These are phyloP conservation scores for Drosophila subpulchrella DNA, from an alignment of 1,140 invertebrate genomes.

Conservation along the genomic window DNA sequence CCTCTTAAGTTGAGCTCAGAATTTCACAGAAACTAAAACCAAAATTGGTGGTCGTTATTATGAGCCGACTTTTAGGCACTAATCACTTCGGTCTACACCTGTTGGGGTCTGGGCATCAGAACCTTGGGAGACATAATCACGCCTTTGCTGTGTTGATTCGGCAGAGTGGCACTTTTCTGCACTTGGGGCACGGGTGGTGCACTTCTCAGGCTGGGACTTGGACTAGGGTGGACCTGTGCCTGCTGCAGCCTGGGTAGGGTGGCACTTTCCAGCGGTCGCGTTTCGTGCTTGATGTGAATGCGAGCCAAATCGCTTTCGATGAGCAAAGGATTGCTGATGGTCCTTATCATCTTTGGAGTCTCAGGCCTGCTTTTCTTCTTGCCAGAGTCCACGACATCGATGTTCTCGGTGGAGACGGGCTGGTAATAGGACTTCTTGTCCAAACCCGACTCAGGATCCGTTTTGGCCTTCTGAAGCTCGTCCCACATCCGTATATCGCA, in stretches of 20 bases:
- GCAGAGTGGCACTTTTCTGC: constrained; percentile 34
- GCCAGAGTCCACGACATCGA: constrained; percentile 57
- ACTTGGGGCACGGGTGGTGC: constrained; percentile 57
- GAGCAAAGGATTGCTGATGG: constrained; percentile 66
- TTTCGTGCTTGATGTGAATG: constrained; percentile 71
- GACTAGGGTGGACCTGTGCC: constrained; percentile 47
- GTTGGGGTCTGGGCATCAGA: constrained; percentile 46
- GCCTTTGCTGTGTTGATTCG: constrained; percentile 40
- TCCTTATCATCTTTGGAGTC: constrained; percentile 60
- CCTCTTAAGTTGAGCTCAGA: constrained; percentile 9
- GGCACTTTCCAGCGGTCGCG: constrained; percentile 50
- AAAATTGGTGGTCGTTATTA: neutral
- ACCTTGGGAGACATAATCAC: constrained; percentile 71
- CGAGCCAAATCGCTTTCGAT: constrained; percentile 65
- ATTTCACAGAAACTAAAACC: constrained; percentile 2
- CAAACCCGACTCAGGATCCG: constrained; percentile 58
- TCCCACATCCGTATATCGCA: constrained; percentile 71
- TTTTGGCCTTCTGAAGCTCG: constrained; percentile 56
- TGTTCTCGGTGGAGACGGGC: constrained; percentile 61
- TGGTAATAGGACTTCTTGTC: constrained; percentile 62
- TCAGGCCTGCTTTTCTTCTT: constrained; percentile 8
- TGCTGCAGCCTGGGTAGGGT: constrained; percentile 56
- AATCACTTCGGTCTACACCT: constrained; percentile 10
- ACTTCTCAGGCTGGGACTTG: constrained; percentile 59
- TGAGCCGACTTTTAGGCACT: neutral